phyloP scores from a whole-genome alignment of 2,888 invertebrate genomes.

The Macrosoma leucophasiata region DNA sequence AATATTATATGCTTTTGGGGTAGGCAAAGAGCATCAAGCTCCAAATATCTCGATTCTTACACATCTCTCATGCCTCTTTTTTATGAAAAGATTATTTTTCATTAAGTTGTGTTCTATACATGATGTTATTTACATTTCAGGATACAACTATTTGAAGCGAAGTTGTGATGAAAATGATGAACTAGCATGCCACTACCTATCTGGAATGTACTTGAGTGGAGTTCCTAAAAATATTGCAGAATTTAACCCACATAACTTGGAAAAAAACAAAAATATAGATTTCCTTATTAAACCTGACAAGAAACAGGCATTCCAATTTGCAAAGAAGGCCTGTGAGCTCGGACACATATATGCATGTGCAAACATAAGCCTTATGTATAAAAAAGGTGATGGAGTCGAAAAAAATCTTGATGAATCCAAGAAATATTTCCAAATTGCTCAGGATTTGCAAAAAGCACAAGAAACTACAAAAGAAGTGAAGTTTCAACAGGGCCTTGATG shows the following conservation, averaged over 20 bases:
- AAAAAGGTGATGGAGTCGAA: constrained; percentile 87
- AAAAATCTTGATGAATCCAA: constrained; percentile 82
- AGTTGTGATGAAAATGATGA: constrained; percentile 76
- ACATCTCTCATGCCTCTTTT: not conserved
- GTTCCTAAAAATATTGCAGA: constrained; percentile 76
- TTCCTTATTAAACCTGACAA: constrained; percentile 79
- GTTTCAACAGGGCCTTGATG: constrained; percentile 74
- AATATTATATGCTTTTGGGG: too few species aligned
- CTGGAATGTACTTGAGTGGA: constrained; percentile 86
- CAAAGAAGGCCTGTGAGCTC: constrained; percentile 86
- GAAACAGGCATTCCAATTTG: constrained; percentile 85
- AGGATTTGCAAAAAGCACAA: constrained; percentile 81
- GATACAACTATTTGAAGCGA: constrained; percentile 76
- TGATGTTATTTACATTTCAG: constrained; percentile 46
- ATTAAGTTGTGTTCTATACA: not conserved
- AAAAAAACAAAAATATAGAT: constrained; percentile 62
- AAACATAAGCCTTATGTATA: constrained; percentile 92
- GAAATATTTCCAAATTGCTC: constrained; percentile 81
- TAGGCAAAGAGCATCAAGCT: constrained; percentile 7
- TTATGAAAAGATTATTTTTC: not conserved
- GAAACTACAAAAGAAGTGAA: constrained; percentile 68
- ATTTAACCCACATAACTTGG: constrained; percentile 51
- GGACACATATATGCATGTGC: constrained; percentile 92
- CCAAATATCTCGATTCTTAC: not conserved
- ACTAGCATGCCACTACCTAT: constrained; percentile 87